Base-by-base conservation (phyloP, 2,888 invertebrate species). In the Chymomyza fuscimana region DNA sequence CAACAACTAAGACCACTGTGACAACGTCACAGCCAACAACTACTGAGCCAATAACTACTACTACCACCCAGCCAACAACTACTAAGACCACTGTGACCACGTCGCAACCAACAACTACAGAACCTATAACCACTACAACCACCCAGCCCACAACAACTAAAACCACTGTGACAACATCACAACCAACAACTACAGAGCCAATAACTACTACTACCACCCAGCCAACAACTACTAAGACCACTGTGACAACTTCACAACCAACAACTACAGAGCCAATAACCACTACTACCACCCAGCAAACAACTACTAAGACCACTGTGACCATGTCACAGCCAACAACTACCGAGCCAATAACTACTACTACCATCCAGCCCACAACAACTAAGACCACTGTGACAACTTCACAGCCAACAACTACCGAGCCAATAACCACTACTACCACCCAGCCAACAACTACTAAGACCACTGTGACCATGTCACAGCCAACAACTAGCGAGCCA, bases 181-280 rank as follows among this genome's bases (percentile, higher is more conserved):
- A 51, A 7, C 25, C 32, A 32, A 32, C 32, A 32, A 6, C 61
- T 5, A 4, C 61, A 12, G 7, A 36, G 12, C 65, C 65, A n/a
- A 25, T 58, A 12, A 58, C 40, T 12, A 12, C 40, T 46, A 12
- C 12, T 12, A 2, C 40, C 0, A 12, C 40, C 0, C n/a, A 51
- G 32, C 52, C 65, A 0, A 66, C 66, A 5, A 66, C 66, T 60
- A 10, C 19, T 3, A 46, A 22, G 16, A 25, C 59, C 9, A 66
- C 60, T 5, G 59, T 7, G 15, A 56, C 68, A 0, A 58, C 51
- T 0, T 19, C n/a, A 1, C 54, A 58, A 19, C 65, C 64, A 0
- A 66, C 66, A 9, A 68, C 68, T 19, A 19, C 19, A 1, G 19
- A 12, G 9, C 22, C 3, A 36, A 22, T 61, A 36, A 19, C 19